phyloP scores from a whole-genome alignment of 2,113 vertebrate genomes.

The Hippocampus mohnikei region DNA sequence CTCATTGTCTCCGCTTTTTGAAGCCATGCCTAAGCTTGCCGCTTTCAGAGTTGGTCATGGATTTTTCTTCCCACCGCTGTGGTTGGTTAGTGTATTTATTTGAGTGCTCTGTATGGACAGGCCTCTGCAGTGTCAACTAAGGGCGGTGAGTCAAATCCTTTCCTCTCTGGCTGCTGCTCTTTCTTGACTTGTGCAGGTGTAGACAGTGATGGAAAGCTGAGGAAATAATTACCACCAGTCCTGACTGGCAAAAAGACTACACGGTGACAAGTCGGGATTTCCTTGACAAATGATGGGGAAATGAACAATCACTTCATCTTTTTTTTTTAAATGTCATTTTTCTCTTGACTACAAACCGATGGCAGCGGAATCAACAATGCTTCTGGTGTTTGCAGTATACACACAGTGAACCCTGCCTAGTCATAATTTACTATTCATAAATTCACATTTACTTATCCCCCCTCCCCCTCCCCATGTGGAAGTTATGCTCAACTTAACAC shows the following conservation, averaged over 20 bases:
- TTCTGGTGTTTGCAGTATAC: neutral
- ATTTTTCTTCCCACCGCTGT: conserved; percentile 36
- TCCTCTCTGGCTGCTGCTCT: conserved; percentile 31
- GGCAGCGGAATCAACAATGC: neutral
- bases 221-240: conserved; percentile 13
- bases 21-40: conserved; percentile 63
- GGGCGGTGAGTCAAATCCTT: conserved; percentile 37
- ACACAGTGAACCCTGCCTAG: neutral
- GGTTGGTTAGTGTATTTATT: conserved; percentile 37
- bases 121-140: conserved; percentile 33
- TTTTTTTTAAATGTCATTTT: too few relatives aligned
- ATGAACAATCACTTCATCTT: neutral
- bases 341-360: neutral
- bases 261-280: neutral
- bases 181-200: conserved; percentile 26
- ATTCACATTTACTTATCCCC: neutral
- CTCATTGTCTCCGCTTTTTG: conserved; percentile 59
- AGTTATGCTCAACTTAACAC: neutral
- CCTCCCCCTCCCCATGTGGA: too few relatives aligned
- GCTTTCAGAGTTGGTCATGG: conserved; percentile 35
- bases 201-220: conserved; percentile 34
- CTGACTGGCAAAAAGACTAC: neutral
- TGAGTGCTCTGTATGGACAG: conserved; percentile 52
- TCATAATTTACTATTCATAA: neutral
- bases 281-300: neutral